phyloP scores from a whole-genome alignment of 1,140 invertebrate genomes.

The Planococcus citri region DNA sequence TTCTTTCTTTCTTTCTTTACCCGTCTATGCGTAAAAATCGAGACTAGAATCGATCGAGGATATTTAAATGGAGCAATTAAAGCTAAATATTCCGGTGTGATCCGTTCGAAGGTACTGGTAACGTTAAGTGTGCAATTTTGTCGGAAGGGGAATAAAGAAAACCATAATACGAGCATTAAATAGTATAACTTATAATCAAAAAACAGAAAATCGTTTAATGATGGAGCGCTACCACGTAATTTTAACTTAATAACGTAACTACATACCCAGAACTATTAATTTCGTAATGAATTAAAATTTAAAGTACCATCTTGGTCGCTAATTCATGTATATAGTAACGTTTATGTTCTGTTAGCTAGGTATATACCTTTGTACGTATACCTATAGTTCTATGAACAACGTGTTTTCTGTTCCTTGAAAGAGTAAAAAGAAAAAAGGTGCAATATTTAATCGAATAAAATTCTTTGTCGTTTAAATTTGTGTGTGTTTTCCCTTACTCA shows the following conservation, averaged over 20 bases:
- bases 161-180: slow-evolving; percentile 7
- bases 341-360: slow-evolving; percentile 12
- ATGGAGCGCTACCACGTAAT: background rate
- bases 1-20: too few species aligned
- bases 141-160: too few species aligned
- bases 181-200: slow-evolving; percentile 12
- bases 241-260: slow-evolving; percentile 16
- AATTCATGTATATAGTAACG: background rate
- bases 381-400: background rate
- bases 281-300: slow-evolving; percentile 20
- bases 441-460: background rate
- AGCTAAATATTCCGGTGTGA: too few species aligned
- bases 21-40: too few species aligned
- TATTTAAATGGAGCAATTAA: too few species aligned
- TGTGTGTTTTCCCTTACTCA: too few species aligned
- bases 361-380: background rate
- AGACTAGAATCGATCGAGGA: too few species aligned
- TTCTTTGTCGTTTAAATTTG: too few species aligned
- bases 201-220: slow-evolving; percentile 19
- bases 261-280: slow-evolving; percentile 2
- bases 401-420: too few species aligned
- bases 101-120: too few species aligned
- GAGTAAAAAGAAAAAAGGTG: background rate
- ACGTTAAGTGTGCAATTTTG: background rate
- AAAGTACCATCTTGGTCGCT: slow-evolving; percentile 1